Evolutionary conservation across 2,888 invertebrate species (phyloP).

Genomic region (Gastracanthus pulcherrimus): DNA sequence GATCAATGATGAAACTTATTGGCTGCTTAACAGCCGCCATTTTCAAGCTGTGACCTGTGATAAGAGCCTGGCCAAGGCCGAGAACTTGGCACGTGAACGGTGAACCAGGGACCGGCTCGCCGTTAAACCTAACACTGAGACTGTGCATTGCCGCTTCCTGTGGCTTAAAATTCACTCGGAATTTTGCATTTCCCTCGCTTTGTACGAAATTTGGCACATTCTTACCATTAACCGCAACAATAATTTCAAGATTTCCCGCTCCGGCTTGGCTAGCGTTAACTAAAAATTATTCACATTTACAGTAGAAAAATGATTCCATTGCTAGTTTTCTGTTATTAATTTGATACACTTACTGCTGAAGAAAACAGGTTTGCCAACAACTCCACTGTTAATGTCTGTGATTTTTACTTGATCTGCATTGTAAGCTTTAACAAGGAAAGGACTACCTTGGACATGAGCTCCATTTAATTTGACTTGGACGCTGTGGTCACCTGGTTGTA

Average conservation of each 20-base stretch:
- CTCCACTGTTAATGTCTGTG: slow-evolving; percentile 93
- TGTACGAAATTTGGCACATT: slow-evolving; percentile 99
- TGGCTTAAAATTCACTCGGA: slow-evolving; percentile 96
- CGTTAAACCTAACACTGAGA: slow-evolving; percentile 90
- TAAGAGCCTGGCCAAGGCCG: slow-evolving; percentile 82
- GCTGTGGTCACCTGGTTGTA: slow-evolving; percentile 92
- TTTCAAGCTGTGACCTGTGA: slow-evolving; percentile 84
- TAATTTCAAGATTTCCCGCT: slow-evolving; percentile 98
- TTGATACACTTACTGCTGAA: slow-evolving; percentile 90
- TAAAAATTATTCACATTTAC: slow-evolving; percentile 77
- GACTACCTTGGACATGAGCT: slow-evolving; percentile 95
- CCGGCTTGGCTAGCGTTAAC: slow-evolving; percentile 97
- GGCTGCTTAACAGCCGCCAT: slow-evolving; percentile 84
- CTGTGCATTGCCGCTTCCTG: slow-evolving; percentile 95
- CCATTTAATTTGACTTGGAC: slow-evolving; percentile 87
- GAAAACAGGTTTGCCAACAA: slow-evolving; percentile 94
- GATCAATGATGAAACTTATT: slow-evolving; percentile 82
- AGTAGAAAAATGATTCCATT: neutral
- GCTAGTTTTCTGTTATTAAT: neutral
- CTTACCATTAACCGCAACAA: slow-evolving; percentile 96
- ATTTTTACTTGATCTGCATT: slow-evolving; percentile 97
- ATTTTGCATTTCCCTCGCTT: slow-evolving; percentile 97
- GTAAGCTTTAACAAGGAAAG: slow-evolving; percentile 96
- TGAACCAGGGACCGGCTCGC: slow-evolving; percentile 88
- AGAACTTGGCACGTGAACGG: slow-evolving; percentile 95